phyloP scores from a whole-genome alignment of 2,797 vertebrate genomes.

The Trachurus trachurus region DNA sequence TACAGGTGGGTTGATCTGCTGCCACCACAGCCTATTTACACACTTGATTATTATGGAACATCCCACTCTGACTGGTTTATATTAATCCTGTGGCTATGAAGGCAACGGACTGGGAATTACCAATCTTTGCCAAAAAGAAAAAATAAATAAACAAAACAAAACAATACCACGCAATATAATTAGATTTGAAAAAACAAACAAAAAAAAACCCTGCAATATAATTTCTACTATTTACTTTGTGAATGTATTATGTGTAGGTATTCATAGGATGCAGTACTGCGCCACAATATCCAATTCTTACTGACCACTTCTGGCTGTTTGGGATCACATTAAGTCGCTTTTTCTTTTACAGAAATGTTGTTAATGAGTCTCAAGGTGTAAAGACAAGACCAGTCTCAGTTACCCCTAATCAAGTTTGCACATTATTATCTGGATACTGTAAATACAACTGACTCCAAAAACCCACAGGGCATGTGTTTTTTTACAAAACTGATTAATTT shows the following conservation, averaged over 20 bases:
- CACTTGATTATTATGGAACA: constrained; percentile 42
- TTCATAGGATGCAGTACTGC: background rate
- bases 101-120: background rate
- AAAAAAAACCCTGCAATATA: background rate
- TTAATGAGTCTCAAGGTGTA: background rate
- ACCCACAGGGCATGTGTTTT: too few species aligned
- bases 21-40: constrained; percentile 44
- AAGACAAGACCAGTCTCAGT: background rate
- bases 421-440: background rate
- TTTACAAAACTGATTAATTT: background rate
- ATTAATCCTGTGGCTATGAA: constrained; percentile 7
- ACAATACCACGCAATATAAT: background rate
- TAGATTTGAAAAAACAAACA: background rate
- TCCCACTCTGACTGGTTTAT: constrained; percentile 1
- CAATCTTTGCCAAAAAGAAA: background rate
- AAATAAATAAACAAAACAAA: too few species aligned
- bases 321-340: background rate
- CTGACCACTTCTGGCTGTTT: constrained; percentile 1
- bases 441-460: too few species aligned
- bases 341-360: constrained; percentile 9
- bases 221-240: constrained; percentile 4
- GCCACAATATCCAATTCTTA: constrained; percentile 5
- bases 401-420: background rate
- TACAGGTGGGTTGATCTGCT: constrained; percentile 54
- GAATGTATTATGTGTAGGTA: background rate